phyloP scores from a whole-genome alignment of 2,797 vertebrate genomes.

The Neopelma chrysocephalum region DNA sequence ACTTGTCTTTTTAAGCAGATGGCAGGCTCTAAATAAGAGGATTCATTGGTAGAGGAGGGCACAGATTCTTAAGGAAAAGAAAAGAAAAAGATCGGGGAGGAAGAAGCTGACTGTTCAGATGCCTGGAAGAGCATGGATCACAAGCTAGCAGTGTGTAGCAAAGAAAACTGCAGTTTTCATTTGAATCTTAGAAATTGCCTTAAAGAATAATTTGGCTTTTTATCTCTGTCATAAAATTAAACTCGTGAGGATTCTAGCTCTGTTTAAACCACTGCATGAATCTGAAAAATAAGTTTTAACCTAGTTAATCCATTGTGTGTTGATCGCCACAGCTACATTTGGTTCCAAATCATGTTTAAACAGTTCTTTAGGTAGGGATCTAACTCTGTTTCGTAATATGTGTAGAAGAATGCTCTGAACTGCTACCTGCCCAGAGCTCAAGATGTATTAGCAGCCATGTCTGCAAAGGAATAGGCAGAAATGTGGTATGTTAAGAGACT shows the following conservation, averaged over 20 bases:
- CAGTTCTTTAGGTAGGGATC: background rate
- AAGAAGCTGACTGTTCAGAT: background rate
- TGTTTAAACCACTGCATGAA: background rate
- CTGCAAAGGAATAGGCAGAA: background rate
- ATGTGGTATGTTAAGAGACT: background rate
- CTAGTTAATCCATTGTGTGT: background rate
- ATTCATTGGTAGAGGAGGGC: background rate
- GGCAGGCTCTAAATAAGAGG: background rate
- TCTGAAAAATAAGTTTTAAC: background rate
- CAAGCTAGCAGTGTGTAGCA: background rate
- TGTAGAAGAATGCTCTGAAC: background rate
- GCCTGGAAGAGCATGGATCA: background rate
- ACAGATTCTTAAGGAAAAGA: background rate
- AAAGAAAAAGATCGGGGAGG: background rate
- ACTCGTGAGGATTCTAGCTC: background rate
- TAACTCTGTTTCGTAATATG: background rate
- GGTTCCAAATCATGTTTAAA: background rate
- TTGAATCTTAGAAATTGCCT: background rate
- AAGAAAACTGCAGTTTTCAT: background rate
- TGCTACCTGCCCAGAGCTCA: background rate
- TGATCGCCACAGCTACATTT: background rate
- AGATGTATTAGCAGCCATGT: background rate
- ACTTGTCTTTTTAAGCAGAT: conserved; percentile 27
- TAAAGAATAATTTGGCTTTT: background rate
- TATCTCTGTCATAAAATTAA: background rate